A percentile compares a stretch with the other conserved stretches of the same genome.
Evolutionary conservation across 2,113 vertebrate genomes (phyloP).

Genomic region (Balaeniceps rex): DNA sequence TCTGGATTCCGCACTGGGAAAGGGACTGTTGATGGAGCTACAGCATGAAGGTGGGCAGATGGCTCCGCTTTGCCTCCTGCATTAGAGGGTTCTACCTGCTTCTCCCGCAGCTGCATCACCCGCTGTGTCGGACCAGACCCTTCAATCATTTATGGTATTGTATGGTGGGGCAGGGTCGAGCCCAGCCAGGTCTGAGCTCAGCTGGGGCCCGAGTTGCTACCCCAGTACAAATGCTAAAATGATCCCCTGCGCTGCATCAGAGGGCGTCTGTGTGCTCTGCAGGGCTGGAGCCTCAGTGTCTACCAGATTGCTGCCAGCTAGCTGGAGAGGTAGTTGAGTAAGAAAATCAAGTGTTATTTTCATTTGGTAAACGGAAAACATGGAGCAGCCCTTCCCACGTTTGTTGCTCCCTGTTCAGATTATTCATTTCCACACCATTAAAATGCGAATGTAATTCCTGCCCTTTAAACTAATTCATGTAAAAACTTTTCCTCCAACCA

Average conservation of each 20-base stretch:
- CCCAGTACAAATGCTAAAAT: not conserved
- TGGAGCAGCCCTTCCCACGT: not conserved
- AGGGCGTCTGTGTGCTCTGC: not conserved
- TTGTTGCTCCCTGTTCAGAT: not conserved
- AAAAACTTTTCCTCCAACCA: not conserved
- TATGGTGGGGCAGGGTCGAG: not conserved
- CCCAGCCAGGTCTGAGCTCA: not conserved
- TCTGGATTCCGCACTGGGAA: not conserved
- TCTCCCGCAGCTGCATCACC: not conserved
- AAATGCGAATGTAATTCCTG: not conserved
- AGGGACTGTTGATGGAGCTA: not conserved
- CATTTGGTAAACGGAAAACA: not conserved
- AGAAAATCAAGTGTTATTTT: not conserved
- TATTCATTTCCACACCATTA: constrained; percentile 37
- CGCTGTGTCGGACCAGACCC: accelerated
- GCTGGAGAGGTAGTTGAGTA: not conserved
- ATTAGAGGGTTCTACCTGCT: not conserved
- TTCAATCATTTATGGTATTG: not conserved
- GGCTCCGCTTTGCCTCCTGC: not conserved
- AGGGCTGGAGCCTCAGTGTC: not conserved
- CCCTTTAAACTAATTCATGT: constrained; percentile 37
- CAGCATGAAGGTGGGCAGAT: not conserved
- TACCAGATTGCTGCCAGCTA: not conserved
- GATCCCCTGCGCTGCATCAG: not conserved
- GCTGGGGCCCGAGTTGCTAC: not conserved